These are phyloP conservation scores for Dermatemys mawii DNA, from an alignment of 2,113 vertebrate genomes.

Conservation along the genomic window DNA sequence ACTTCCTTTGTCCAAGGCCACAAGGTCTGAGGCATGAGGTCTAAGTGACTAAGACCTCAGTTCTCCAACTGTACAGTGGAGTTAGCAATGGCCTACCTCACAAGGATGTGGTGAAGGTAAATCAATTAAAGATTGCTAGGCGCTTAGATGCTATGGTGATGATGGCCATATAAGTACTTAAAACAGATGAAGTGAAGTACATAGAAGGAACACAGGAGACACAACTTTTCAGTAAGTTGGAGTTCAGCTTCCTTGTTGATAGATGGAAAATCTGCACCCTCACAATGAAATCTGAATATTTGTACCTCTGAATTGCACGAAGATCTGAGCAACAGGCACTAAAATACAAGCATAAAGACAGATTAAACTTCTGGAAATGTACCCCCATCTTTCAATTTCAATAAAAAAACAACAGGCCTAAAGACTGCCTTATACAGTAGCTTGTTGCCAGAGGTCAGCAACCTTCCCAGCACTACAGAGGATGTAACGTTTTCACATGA, in stretches of 20 bases:
- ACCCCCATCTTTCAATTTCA: background rate
- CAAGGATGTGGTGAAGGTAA: background rate
- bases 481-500: background rate
- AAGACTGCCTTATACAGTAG: rapidly evolving
- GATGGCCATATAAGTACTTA: background rate
- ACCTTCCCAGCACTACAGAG: background rate
- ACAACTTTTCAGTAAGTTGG: background rate
- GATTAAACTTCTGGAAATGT: background rate
- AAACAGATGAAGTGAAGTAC: background rate
- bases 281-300: rapidly evolving
- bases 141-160: background rate
- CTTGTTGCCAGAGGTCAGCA: background rate
- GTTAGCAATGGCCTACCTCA: background rate
- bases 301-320: background rate
- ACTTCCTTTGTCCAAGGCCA: rapidly evolving
- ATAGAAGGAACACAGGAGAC: background rate
- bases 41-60: background rate
- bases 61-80: too few species aligned
- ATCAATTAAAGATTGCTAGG: background rate
- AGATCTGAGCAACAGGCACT: background rate
- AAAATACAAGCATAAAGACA: background rate
- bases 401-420: background rate
- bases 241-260: background rate
- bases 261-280: background rate
- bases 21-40: too few species aligned